These are phyloP conservation scores for Tachina grossa DNA, from an alignment of 2,888 invertebrate species.

Conservation along the genomic window DNA sequence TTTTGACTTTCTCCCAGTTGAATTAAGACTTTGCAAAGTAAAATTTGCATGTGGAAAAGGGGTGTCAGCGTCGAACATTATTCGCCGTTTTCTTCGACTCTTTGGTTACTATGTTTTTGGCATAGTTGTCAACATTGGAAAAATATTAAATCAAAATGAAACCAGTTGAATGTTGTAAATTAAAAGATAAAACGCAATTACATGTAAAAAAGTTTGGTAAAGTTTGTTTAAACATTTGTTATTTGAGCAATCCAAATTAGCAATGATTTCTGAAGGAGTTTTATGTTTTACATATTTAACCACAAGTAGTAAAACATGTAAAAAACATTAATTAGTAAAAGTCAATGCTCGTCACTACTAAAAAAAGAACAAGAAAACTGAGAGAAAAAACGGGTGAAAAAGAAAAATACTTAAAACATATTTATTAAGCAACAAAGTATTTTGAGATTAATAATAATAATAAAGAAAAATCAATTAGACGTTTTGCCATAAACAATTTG, in stretches of 20 bases:
- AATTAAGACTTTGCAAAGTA: no score
- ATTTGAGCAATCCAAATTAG: slow-evolving; percentile 20
- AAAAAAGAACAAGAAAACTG: neutral
- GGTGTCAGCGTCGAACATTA: no score
- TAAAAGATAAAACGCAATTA: slow-evolving; percentile 54
- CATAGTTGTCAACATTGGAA: neutral
- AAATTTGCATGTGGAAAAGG: no score
- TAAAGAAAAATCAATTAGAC: slow-evolving; percentile 28
- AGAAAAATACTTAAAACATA: neutral
- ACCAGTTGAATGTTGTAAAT: slow-evolving; percentile 65
- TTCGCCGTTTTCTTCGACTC: no score
- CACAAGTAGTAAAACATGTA: neutral
- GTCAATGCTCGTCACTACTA: neutral
- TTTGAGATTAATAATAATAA: slow-evolving; percentile 1
- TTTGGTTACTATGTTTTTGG: no score
- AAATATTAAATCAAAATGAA: slow-evolving; percentile 19
- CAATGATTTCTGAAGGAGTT: slow-evolving; percentile 5
- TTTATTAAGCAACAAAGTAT: neutral
- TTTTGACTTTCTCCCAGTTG: no score
- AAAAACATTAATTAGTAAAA: slow-evolving; percentile 14
- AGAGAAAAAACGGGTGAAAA: neutral
- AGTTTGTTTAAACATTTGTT: slow-evolving; percentile 26
- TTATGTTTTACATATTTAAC: neutral
- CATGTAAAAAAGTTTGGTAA: slow-evolving; percentile 2
- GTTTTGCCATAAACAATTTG: slow-evolving; percentile 2